Base-by-base conservation (phyloP, 2,797 vertebrate genomes). In the Anguilla megastoma region DNA sequence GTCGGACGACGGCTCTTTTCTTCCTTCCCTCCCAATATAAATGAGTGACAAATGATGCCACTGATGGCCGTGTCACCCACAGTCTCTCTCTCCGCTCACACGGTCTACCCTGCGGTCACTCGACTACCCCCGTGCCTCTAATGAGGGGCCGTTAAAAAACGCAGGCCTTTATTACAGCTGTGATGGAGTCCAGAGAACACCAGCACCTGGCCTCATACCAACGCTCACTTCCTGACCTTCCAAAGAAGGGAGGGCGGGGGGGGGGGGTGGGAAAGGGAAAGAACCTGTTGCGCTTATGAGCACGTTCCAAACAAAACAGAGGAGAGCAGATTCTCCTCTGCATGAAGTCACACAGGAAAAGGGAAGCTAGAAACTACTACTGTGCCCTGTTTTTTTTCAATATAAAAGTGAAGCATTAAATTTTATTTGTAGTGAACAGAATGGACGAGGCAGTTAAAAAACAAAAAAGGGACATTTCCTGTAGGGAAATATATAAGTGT, bases 121-220 rank as follows among this genome's bases (percentile, higher is more conserved):
- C 87, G 60, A 7, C 85, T 36, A 0, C 56, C 71, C 63, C 24
- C 60, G 85, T 88, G 36, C 87, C 33, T 89, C 58, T 71, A 41
- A 45, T 36, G 58, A 56, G 45, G 54, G 27, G 18, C 60, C 52
- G 84, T 60, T 60, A 12, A 3, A 6, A n/a, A 58, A 10, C 87
- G 16, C 12, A 69, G 63, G 86, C 74, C 66, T 84, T 86, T 71
- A 88, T 87, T 41, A 69, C 58, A 84, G 50, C n/a, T 80, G 30
- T 89, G 86, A 87, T 60, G 24, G 63, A 82, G 76, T 86, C 85
- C 41, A 90, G 86, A 88, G 86, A 87, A 27, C 84, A 76, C 16
- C 41, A 85, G 33, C n/a, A 48, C 86, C 86, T 89, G 60, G 88
- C 76, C 24, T 54, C 48, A 52, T 24, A 86, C 80, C 58, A 88